These are phyloP conservation scores for Scaptomyza hsui DNA, from an alignment of 1,140 invertebrate species.

Conservation along the genomic window DNA sequence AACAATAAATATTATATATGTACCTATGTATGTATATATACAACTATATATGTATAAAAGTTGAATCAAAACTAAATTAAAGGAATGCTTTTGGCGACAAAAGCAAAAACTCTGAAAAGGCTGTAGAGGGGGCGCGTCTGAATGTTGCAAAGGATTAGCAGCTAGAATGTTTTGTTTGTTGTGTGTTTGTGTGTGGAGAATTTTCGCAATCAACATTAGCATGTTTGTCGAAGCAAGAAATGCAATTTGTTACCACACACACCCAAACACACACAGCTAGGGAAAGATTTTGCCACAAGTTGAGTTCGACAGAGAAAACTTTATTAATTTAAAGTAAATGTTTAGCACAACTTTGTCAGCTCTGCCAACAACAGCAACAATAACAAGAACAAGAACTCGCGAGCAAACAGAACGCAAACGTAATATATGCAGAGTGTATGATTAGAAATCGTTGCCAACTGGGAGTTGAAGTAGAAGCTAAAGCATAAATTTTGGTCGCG, in stretches of 20 bases:
- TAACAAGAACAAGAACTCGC: background rate
- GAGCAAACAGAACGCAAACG: background rate
- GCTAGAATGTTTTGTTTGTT: constrained; percentile 37
- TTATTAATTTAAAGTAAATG: constrained; percentile 39
- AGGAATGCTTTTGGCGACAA: constrained; percentile 73
- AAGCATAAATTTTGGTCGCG: background rate
- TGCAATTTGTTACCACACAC: constrained; percentile 54
- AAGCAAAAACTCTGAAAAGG: constrained; percentile 29
- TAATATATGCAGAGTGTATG: constrained; percentile 19
- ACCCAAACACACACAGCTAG: background rate
- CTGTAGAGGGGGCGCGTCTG: constrained; percentile 5
- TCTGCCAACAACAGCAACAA: too few relatives aligned
- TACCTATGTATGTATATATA: constrained; percentile 16
- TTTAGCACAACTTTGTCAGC: constrained; percentile 5
- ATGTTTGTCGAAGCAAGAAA: constrained; percentile 63
- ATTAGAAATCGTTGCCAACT: background rate
- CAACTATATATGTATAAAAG: constrained; percentile 15
- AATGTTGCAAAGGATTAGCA: constrained; percentile 45
- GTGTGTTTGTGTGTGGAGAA: constrained; percentile 39
- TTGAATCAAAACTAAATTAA: constrained; percentile 76
- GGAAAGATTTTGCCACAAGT: constrained; percentile 19
- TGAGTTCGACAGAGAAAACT: constrained; percentile 27
- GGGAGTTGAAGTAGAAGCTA: background rate
- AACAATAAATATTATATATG: constrained; percentile 27
- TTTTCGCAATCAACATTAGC: constrained; percentile 67